A percentile compares a stretch with the other conserved stretches of the same genome.
phyloP scores from a whole-genome alignment of 2,888 invertebrate genomes.

The Nematopogon swammerdamellus region DNA sequence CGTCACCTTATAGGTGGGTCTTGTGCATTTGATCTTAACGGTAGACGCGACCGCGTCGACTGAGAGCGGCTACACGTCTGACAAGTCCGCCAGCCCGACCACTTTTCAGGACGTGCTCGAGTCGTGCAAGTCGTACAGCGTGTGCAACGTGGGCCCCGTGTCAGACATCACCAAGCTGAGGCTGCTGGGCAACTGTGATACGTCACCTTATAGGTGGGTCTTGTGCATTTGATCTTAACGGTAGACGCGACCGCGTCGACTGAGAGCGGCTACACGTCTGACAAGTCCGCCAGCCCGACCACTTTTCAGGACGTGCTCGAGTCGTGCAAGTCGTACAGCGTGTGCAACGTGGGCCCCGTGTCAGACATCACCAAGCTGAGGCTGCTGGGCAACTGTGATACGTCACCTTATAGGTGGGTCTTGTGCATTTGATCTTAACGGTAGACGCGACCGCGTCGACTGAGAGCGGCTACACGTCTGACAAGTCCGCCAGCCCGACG shows the following conservation, averaged over 20 bases:
- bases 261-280: no score
- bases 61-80: slow-evolving; percentile 26
- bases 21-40: neutral
- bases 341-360: no score
- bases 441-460: slow-evolving; percentile 20
- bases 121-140: slow-evolving; percentile 25
- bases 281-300: no score
- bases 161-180: slow-evolving; percentile 43
- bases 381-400: no score
- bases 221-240: neutral
- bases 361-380: no score
- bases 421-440: no score
- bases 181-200: slow-evolving; percentile 36
- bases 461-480: slow-evolving; percentile 26
- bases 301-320: no score
- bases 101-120: no score
- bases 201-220: slow-evolving; percentile 44
- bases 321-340: no score
- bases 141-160: slow-evolving; percentile 51
- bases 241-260: no score
- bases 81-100: slow-evolving; percentile 2
- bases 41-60: slow-evolving; percentile 15
- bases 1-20: slow-evolving; percentile 28
- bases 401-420: no score
- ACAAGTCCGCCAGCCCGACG: neutral